Evolutionary conservation across 2,888 invertebrate species (phyloP).

Genomic region (Erebia epiphron): DNA sequence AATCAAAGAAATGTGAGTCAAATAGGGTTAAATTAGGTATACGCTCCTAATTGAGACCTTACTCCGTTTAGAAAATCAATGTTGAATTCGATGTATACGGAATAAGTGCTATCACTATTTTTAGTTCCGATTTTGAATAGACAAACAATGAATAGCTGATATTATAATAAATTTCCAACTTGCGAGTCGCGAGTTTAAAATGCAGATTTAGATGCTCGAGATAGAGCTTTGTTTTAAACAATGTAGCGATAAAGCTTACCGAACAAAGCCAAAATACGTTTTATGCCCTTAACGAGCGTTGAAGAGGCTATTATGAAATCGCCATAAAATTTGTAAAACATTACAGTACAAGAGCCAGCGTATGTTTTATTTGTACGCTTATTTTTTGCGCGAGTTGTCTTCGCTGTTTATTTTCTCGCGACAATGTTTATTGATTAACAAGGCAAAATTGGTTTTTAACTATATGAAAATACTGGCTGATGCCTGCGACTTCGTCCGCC

Average conservation of each 20-base stretch:
- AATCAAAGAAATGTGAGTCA: no score
- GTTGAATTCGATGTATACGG: no score
- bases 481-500: no score
- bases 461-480: no score
- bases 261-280: constrained; percentile 37
- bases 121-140: constrained; percentile 14
- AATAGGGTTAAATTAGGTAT: no score
- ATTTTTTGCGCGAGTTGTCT: background rate
- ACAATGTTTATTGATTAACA: no score
- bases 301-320: constrained; percentile 35
- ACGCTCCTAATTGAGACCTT: no score
- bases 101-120: background rate
- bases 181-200: constrained; percentile 23
- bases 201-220: constrained; percentile 26
- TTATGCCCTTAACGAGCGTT: constrained; percentile 34
- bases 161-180: constrained; percentile 18
- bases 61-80: no score
- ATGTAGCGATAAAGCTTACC: constrained; percentile 30
- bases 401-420: background rate
- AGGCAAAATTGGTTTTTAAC: no score
- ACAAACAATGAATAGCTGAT: constrained; percentile 19
- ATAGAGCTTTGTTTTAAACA: constrained; percentile 29
- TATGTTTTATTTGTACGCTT: background rate
- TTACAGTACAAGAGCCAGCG: constrained; percentile 15
- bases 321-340: constrained; percentile 31